Conservation (phyloP, 2,888 invertebrate species). For the Venusia cambrica region DNA sequence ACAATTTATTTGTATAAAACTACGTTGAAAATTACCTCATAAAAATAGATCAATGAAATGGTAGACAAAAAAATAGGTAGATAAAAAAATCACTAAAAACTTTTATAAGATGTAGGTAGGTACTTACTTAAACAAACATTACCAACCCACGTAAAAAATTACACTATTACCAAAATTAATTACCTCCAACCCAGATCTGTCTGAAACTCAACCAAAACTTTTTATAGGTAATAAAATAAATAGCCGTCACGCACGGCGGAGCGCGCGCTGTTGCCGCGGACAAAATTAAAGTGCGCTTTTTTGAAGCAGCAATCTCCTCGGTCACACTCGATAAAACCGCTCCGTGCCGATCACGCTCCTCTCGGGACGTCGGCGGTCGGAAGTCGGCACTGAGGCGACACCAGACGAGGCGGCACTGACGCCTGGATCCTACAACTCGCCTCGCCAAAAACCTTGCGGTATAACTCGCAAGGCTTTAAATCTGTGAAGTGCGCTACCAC, state of each 20-base stretch:
- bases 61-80: too few species aligned
- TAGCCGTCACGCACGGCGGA: constrained; percentile 69
- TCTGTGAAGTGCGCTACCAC: too few species aligned
- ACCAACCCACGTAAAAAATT: too few species aligned
- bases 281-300: constrained; percentile 76
- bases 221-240: constrained; percentile 76
- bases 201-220: constrained; percentile 43
- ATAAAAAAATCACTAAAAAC: too few species aligned
- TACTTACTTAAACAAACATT: too few species aligned
- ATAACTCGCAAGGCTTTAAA: too few species aligned
- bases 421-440: background rate
- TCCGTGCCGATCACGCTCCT: constrained; percentile 70
- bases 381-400: constrained; percentile 6
- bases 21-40: too few species aligned
- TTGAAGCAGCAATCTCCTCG: constrained; percentile 67
- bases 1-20: too few species aligned
- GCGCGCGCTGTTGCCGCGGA: constrained; percentile 47
- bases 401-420: constrained; percentile 14
- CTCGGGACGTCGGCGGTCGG: constrained; percentile 41
- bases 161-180: constrained; percentile 24
- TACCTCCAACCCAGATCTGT: constrained; percentile 23
- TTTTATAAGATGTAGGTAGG: too few species aligned
- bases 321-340: constrained; percentile 76
- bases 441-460: too few species aligned
- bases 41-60: too few species aligned